These are phyloP conservation scores for Plutomurus gul DNA, from an alignment of 1,140 invertebrate genomes.

Conservation along the genomic window DNA sequence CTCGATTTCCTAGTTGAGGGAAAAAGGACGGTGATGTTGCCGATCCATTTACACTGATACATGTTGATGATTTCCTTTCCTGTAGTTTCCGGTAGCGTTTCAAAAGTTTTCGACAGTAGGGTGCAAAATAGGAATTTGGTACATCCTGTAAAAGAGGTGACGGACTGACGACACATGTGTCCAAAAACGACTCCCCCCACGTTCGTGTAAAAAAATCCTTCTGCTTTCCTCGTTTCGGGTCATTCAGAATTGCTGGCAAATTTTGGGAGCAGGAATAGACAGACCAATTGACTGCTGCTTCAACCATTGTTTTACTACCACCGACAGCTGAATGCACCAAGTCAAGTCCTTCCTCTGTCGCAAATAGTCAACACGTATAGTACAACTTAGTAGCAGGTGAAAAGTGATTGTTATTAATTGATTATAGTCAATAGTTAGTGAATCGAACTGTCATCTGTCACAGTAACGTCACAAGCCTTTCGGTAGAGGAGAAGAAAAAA, in stretches of 20 bases:
- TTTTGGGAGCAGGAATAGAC: constrained; percentile 78
- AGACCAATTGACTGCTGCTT: constrained; percentile 46
- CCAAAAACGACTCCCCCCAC: constrained; percentile 94
- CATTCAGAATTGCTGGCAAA: constrained; percentile 93
- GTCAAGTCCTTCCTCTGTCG: no score
- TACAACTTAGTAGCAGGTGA: no score
- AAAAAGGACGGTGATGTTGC: constrained; percentile 33
- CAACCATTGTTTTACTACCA: constrained; percentile 11
- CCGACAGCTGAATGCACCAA: no score
- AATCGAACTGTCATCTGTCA: no score
- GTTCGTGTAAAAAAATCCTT: constrained; percentile 94
- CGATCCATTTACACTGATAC: constrained; percentile 25
- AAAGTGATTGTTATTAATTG: no score
- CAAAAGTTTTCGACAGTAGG: constrained; percentile 81
- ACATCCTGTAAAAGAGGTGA: constrained; percentile 84
- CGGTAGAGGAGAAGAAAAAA: no score
- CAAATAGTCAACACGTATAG: no score
- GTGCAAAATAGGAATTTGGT: constrained; percentile 80
- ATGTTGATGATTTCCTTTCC: constrained; percentile 46
- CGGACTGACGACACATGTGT: constrained; percentile 73
- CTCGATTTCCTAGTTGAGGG: constrained; percentile 55
- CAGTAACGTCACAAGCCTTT: no score
- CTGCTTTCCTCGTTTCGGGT: constrained; percentile 81
- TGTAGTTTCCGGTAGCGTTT: constrained; percentile 54
- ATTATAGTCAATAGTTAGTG: no score